Base-by-base conservation (phyloP, 1,140 invertebrate species). In the Aphis craccivora region DNA sequence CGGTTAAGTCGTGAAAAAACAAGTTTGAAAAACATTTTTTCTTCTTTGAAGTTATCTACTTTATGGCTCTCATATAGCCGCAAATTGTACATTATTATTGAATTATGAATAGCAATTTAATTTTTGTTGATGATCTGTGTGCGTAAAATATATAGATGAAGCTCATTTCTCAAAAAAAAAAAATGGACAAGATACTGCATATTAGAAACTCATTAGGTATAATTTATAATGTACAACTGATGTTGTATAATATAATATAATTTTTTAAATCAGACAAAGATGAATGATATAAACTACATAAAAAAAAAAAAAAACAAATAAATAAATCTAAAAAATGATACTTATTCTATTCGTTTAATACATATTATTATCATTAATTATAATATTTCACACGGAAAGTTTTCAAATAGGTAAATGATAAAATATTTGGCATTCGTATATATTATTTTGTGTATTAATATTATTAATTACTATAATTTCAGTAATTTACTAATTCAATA, bases 181-280 rank as follows among this genome's bases (percentile, higher is more conserved):
- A 76, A 14, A n/a, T 6, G n/a, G 14, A 76, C 30, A 76, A 76
- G 5, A 76, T n/a, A 76, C 4, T n/a, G 14, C 11, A n/a, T 76
- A 76, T 76, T 76, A 76, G 14, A 76, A 76, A 76, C 60, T n/a
- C 60, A 76, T 76, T 76, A n/a, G n/a, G n/a, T n/a, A 76, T n/a
- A 67, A 11, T 60, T n/a, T 35, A 76, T 76, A n/a, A 76, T 14
- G 60, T n/a, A n/a, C n/a, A 76, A n/a, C 11, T 76, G n/a, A 60
- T 76, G 14, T n/a, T 20, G 25, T 30, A 40, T 45, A 7, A 76
- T 67, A n/a, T 76, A 1, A n/a, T 18, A n/a, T n/a, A 2, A n/a
- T 67, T n/a, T 18, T 76, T 76, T n/a, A 76, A 76, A 76, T n/a
- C n/a, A n/a, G 5, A 18, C 60, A n/a, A 76, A 2, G 30, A n/a